These are phyloP conservation scores for Spongilla lacustris DNA, from an alignment of 37 sponge, comb jelly and placozoan genomes.

Conservation along the genomic window DNA sequence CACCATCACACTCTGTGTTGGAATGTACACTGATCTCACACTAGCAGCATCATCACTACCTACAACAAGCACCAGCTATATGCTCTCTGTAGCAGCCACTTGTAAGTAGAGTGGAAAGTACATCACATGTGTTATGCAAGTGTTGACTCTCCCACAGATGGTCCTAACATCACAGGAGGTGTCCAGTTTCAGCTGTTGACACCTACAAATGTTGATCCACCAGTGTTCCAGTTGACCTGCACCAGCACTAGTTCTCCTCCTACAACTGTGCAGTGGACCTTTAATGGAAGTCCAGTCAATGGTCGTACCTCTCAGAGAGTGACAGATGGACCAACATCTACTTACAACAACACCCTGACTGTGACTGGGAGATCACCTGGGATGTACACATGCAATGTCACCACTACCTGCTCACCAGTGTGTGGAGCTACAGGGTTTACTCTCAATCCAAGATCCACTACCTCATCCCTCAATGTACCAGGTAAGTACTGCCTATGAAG, in stretches of 20 bases:
- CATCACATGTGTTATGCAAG: not conserved
- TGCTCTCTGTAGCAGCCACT: not conserved
- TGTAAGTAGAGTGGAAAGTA: not conserved
- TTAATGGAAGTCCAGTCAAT: not conserved
- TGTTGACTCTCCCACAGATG: not conserved
- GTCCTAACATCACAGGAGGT: slow-evolving; percentile 2
- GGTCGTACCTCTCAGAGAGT: not conserved
- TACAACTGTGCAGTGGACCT: slow-evolving; percentile 13
- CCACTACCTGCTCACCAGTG: not conserved
- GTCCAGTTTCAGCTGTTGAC: slow-evolving; percentile 6
- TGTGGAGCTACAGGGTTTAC: not conserved
- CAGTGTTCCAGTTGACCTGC: slow-evolving; percentile 4
- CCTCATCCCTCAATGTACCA: not conserved
- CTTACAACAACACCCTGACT: not conserved
- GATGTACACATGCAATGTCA: slow-evolving; percentile 24
- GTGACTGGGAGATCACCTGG: slow-evolving; percentile 9
- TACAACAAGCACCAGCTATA: not conserved
- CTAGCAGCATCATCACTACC: no score
- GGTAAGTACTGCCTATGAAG: not conserved
- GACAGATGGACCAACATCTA: not conserved
- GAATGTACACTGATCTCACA: not conserved
- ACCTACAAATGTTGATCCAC: slow-evolving; percentile 2
- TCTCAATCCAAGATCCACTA: not conserved
- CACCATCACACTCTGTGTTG: not conserved
- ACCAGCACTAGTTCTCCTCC: slow-evolving; percentile 8